phyloP scores from a whole-genome alignment of 2,797 vertebrate genomes.

The Lacerta viridis region DNA sequence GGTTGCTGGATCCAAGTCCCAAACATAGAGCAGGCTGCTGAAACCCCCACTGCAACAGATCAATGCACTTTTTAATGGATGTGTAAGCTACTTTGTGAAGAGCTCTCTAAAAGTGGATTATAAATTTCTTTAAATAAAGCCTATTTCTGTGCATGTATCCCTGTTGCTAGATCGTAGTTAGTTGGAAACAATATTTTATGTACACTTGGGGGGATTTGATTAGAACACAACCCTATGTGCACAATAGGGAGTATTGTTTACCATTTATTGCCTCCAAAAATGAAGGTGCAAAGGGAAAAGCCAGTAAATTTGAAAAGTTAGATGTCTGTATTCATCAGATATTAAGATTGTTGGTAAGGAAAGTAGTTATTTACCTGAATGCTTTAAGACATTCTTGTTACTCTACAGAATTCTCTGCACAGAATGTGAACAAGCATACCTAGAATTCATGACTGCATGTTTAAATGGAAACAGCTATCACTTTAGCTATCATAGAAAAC shows the following conservation, averaged over 20 bases:
- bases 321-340: background rate
- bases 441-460: constrained; percentile 39
- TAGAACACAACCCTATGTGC: background rate
- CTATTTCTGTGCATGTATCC: background rate
- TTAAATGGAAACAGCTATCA: constrained; percentile 53
- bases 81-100: background rate
- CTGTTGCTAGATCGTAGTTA: background rate
- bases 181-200: constrained; percentile 37
- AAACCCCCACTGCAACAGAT: background rate
- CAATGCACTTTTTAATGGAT: background rate
- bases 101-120: background rate
- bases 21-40: background rate
- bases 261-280: background rate
- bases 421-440: constrained; percentile 41
- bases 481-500: constrained; percentile 58
- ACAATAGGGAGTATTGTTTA: constrained; percentile 1
- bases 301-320: background rate
- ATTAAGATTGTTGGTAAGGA: constrained; percentile 39
- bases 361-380: constrained; percentile 47
- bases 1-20: background rate
- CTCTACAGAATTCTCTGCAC: constrained; percentile 42
- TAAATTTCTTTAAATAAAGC: background rate
- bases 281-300: background rate
- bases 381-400: constrained; percentile 38
- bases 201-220: constrained; percentile 12